A percentile compares a stretch with the other conserved stretches of the same genome.
Evolutionary conservation across 2,113 vertebrate species (phyloP).

Genomic region (Spea bombifrons): DNA sequence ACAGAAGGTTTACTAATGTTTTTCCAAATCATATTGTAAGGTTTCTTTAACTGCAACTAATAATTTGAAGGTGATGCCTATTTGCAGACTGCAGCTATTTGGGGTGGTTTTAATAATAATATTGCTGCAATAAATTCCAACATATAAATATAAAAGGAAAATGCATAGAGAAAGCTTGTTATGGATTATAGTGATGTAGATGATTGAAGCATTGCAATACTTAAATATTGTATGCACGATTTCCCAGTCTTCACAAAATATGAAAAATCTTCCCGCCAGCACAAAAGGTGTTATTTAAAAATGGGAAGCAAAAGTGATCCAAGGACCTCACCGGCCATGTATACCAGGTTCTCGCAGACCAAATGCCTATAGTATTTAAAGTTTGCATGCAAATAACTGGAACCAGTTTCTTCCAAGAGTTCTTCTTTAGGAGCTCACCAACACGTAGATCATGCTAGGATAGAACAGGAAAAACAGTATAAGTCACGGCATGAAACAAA

Average conservation of each 20-base stretch:
- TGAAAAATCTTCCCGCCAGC: conserved; percentile 73
- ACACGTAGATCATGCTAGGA: conserved; percentile 96
- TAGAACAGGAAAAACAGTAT: conserved; percentile 39
- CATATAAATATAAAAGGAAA: neutral
- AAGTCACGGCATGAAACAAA: no score
- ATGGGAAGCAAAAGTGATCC: conserved; percentile 55
- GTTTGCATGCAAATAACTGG: conserved; percentile 73
- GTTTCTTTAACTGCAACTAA: no score
- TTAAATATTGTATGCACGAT: conserved; percentile 56
- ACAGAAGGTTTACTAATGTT: no score
- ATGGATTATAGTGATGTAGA: neutral
- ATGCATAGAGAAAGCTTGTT: neutral
- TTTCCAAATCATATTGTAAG: no score
- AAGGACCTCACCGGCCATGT: conserved; percentile 58
- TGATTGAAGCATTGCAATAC: neutral
- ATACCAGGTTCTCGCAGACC: conserved; percentile 58
- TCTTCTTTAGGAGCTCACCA: conserved; percentile 93
- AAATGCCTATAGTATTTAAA: conserved; percentile 62
- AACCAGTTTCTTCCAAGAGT: conserved; percentile 54
- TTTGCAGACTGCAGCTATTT: no score
- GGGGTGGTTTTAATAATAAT: no score
- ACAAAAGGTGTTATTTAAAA: conserved; percentile 68
- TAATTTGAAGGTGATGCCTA: no score
- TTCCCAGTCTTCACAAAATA: conserved; percentile 65
- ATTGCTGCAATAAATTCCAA: no score